A percentile compares a stretch with the other conserved stretches of the same genome.
Evolutionary conservation across 2,888 invertebrate genomes (phyloP).

Genomic region (Spisula subtruncata): DNA sequence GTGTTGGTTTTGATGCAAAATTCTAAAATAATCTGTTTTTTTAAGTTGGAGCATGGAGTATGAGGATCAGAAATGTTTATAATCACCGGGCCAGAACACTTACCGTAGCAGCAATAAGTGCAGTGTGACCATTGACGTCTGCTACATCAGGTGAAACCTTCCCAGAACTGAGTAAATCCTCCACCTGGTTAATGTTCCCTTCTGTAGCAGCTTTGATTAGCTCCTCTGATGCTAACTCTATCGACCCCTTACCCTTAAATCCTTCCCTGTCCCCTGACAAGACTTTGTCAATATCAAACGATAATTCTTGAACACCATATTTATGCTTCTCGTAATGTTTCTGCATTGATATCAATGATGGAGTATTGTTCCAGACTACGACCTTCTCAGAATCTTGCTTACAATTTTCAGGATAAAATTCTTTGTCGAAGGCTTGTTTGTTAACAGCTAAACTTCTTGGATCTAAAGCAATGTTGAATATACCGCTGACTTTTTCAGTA

Average conservation of each 20-base stretch:
- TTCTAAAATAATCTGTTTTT: too few relatives aligned
- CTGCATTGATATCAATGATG: constrained; percentile 83
- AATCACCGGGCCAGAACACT: constrained; percentile 72
- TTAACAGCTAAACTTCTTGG: constrained; percentile 85
- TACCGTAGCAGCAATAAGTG: constrained; percentile 86
- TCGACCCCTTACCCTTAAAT: constrained; percentile 79
- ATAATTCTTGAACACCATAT: constrained; percentile 67
- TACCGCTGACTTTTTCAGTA: constrained; percentile 74
- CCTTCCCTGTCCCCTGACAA: constrained; percentile 78
- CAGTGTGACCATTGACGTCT: constrained; percentile 85
- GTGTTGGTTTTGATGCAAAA: too few relatives aligned
- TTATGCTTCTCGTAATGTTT: constrained; percentile 83
- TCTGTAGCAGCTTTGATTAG: constrained; percentile 81
- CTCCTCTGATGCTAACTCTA: constrained; percentile 83
- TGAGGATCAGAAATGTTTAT: too few relatives aligned
- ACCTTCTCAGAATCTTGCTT: constrained; percentile 63
- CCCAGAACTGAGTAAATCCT: constrained; percentile 81
- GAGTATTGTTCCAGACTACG: constrained; percentile 84
- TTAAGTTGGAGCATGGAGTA: too few relatives aligned
- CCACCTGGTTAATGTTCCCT: constrained; percentile 82
- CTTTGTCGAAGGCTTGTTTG: constrained; percentile 83
- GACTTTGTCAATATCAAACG: constrained; percentile 80
- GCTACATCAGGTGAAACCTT: constrained; percentile 85
- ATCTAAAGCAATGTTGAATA: constrained; percentile 83
- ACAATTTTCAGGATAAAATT: constrained; percentile 78